Evolutionary conservation across 2,888 invertebrate genomes (phyloP).

Genomic region (Ditylenchus weischeri): DNA sequence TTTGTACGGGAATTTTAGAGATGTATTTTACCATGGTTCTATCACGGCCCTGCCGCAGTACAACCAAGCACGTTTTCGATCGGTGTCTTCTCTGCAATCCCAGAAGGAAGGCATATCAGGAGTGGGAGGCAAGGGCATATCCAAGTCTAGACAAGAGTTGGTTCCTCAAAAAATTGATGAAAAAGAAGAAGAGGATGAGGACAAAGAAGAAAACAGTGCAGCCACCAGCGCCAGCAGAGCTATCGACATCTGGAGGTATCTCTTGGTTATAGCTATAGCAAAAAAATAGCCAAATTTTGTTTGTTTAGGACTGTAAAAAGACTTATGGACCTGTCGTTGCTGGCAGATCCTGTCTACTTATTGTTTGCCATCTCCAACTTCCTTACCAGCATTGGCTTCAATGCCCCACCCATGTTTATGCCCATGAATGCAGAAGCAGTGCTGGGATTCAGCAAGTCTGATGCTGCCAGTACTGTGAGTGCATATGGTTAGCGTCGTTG

Average conservation of each 20-base stretch:
- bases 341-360: conserved; percentile 81
- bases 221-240: conserved; percentile 35
- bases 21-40: conserved; percentile 86
- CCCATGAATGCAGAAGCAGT: conserved; percentile 41
- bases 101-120: conserved; percentile 11
- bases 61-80: conserved; percentile 41
- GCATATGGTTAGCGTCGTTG: conserved; percentile 40
- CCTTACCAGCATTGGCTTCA: conserved; percentile 88
- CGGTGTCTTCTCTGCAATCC: conserved; percentile 43
- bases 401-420: conserved; percentile 76
- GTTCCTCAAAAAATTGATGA: conserved; percentile 24
- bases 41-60: conserved; percentile 75
- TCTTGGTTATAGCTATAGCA: not conserved
- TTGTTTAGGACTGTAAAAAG: conserved; percentile 46
- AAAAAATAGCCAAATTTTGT: conserved; percentile 18
- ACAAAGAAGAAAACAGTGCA: conserved; percentile 19
- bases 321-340: conserved; percentile 81
- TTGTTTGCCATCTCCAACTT: conserved; percentile 89
- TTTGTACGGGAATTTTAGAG: conserved; percentile 58
- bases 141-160: too few species aligned
- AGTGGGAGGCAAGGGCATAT: not conserved
- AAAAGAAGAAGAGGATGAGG: conserved; percentile 33
- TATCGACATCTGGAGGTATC: conserved; percentile 39
- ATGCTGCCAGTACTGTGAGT: conserved; percentile 45
- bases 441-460: conserved; percentile 27